Conservation (phyloP, 2,797 vertebrate species). For the Chaunax sp. region DNA sequence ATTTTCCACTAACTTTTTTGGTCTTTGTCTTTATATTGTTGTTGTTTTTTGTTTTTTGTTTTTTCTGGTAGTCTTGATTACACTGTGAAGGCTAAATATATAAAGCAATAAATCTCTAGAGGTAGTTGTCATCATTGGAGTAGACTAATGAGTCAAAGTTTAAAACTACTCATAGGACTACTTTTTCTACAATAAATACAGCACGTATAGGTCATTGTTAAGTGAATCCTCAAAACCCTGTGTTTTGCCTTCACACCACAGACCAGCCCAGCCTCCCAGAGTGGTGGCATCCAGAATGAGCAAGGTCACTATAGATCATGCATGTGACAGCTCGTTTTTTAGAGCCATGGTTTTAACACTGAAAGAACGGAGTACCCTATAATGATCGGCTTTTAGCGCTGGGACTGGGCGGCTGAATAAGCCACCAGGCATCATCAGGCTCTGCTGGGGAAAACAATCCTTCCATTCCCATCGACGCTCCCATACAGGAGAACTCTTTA, state of each 20-base stretch:
- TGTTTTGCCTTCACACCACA: constrained; percentile 32
- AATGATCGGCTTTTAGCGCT: constrained; percentile 87
- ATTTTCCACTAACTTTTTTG: no score
- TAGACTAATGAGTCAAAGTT: constrained; percentile 27
- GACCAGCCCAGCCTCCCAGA: constrained; percentile 56
- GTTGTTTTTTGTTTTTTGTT: not conserved
- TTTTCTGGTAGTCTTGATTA: constrained; percentile 14
- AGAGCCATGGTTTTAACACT: constrained; percentile 67
- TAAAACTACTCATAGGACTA: constrained; percentile 12
- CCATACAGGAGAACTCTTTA: constrained; percentile 63
- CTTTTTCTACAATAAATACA: not conserved
- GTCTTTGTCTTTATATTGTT: not conserved
- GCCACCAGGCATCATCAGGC: constrained; percentile 85
- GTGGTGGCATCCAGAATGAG: constrained; percentile 60
- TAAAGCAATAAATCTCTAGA: not conserved
- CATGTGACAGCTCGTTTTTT: constrained; percentile 85
- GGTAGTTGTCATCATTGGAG: not conserved
- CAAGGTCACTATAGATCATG: constrained; percentile 71
- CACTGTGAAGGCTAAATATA: constrained; percentile 1
- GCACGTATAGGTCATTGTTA: constrained; percentile 17
- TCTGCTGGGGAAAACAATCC: constrained; percentile 73
- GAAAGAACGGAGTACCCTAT: constrained; percentile 77
- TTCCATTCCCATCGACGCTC: constrained; percentile 57
- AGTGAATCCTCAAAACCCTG: constrained; percentile 35
- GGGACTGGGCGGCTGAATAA: constrained; percentile 78